Evolutionary conservation across 2,888 invertebrate species (phyloP), one percentile per base, ranked within the genome.

Genomic region (Phyto melanocephala): DNA sequence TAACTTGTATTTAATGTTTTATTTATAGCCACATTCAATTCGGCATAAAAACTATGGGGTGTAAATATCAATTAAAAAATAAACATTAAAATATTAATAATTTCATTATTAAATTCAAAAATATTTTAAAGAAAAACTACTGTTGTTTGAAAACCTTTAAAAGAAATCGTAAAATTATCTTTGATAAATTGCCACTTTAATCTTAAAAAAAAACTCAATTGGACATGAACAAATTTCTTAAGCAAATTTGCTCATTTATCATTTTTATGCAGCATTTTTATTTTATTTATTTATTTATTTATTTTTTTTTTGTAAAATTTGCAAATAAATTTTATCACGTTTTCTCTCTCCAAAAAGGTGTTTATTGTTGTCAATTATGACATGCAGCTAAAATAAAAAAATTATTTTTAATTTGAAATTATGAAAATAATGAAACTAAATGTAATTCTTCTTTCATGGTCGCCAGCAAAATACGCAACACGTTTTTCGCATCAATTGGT

Each of bases 361-460:
- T 72, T 67, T 79, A 60, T 60, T 67, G 42, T 45, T 52, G 42
- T 67, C 65, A 72, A 72, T 79, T 79, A 79, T 65, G 42, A 45
- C 50, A 67, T 22, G 20, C 5, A 67, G 5, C 17, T n/a, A 35
- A 20, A 50, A 33, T 28, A 35, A 42, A 35, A n/a, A 50, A 35
- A 65, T 50, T 33, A n/a, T 37, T 7, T 40, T 60, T 40, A 40
- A 40, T 60, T 60, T 13, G n/a, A 20, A 35, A 33, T n/a, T 15
- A 3, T 58, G n/a, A 13, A 33, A n/a, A 47, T 17, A 40, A 60
- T 24, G 28, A 63, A 24, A 37, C 13, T 8, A 22, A 35, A 6
- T n/a, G 17, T 13, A 45, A 78, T 63, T 45, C 40, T 22, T 56
- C 22, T 58, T 33, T 63, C 77, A 72, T 77, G 72, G 62, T 47